Evolutionary conservation across 1,140 invertebrate genomes (phyloP).

Genomic region (Drosophila arawakana): DNA sequence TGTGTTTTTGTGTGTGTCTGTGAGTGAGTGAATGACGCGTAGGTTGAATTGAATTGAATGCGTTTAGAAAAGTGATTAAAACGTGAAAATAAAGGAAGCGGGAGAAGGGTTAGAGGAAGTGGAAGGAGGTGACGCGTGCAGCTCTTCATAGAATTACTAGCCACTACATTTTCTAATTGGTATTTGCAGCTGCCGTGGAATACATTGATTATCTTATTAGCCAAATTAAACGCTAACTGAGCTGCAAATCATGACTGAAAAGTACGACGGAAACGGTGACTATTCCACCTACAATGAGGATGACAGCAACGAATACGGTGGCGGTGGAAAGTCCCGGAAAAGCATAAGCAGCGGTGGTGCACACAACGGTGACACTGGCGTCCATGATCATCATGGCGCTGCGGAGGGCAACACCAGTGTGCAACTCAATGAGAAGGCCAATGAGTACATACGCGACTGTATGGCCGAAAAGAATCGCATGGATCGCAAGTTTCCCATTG

Average conservation of each 20-base stretch:
- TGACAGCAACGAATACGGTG: constrained; percentile 85
- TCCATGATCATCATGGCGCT: constrained; percentile 85
- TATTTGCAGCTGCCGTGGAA: constrained; percentile 32
- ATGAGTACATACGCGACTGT: constrained; percentile 90
- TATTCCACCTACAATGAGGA: constrained; percentile 85
- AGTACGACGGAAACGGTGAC: constrained; percentile 83
- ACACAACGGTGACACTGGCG: constrained; percentile 74
- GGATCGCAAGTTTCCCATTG: constrained; percentile 89
- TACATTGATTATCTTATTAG: constrained; percentile 15
- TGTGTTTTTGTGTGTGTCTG: constrained; percentile 19
- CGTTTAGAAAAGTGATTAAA: constrained; percentile 36
- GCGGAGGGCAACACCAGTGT: constrained; percentile 55
- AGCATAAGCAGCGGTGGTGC: constrained; percentile 70
- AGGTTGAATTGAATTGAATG: constrained; percentile 35
- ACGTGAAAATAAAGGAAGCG: neutral
- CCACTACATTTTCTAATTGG: constrained; percentile 24
- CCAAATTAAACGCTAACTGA: constrained; percentile 30
- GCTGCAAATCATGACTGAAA: constrained; percentile 71
- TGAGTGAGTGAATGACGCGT: constrained; percentile 11
- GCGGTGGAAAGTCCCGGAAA: constrained; percentile 82
- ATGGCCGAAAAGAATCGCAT: constrained; percentile 90
- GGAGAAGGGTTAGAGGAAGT: neutral
- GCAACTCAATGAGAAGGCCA: constrained; percentile 88
- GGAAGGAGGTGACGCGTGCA: constrained; percentile 3
- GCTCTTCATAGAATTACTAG: neutral